Base-by-base conservation (phyloP, 2,888 invertebrate species). In the Cephus sareptanus region DNA sequence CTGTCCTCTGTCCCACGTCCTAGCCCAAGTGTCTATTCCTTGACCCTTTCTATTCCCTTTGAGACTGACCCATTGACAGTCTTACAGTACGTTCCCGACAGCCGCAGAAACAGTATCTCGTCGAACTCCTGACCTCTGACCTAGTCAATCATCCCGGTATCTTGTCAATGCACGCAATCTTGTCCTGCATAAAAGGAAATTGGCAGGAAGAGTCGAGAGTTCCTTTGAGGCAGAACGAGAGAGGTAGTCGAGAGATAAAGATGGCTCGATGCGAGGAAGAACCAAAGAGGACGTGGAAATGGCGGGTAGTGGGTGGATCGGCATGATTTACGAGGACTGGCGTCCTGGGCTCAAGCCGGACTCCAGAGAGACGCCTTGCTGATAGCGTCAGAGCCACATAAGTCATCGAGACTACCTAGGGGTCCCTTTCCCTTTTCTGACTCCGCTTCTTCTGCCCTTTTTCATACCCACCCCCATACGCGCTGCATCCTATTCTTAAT, bases 351-450 rank as follows among this genome's bases (percentile, higher is more conserved):
- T 89, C 87, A 85, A 86, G 87, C 87, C 87, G 88, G 88, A 90
- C 90, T 90, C 89, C 77, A 89, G 89, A 89, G 89, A 90, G 89
- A 90, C 90, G 89, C 88, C 86, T 89, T 83, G 87, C 90, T 91
- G 91, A 91, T 91, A 91, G 89, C 91, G 91, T 90, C 91, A 90
- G 90, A 90, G 87, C 88, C 88, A 90, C 91, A 90, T 91, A 91
- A 91, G 90, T 91, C 91, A 91, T 91, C 90, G 90, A 87, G 90
- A 88, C 90, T 90, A 90, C 89, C 89, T 88, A 89, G 85, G 87
- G 89, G 80, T 87, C 84, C 82, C 82, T 83, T 82, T 82, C 77
- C 78, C 79, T 79, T 83, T 79, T 33, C 70, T 33, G 33, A 12
- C 70, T 33, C 70, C 70, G 31, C 31, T 33, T 33, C 70, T 15